Evolutionary conservation across 2,888 invertebrate species (phyloP), one percentile per base, ranked within the genome.

Genomic region (Acanthacorydalis orientalis): DNA sequence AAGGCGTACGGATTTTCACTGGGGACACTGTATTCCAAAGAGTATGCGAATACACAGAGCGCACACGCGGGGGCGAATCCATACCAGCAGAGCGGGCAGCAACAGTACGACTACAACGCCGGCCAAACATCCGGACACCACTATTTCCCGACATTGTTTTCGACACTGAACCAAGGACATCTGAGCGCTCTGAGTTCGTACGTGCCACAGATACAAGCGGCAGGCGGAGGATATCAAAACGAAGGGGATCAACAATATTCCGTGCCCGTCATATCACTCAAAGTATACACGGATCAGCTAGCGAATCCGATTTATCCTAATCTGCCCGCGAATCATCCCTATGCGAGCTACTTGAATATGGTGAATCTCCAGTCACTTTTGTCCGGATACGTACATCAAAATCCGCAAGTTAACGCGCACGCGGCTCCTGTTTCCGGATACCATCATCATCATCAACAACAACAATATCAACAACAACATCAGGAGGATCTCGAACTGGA

Each of bases 241-340:
- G 14, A 32, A 16, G 57, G 63, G 9, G 65, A 68, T 39, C 64
- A 52, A 37, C 52, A 55, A 7, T 51, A 67, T 55, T 69, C 73
- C 2, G 71, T 76, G 6, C 77, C 77, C 7, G 75, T 77, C 11
- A 63, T 76, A 51, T 72, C 76, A 15, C 56, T 77, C 37, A 67
- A 74, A 57, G 69, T 77, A 35, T 74, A 73, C 40, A 74, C 73
- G 49, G 73, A 73, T 6, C 75, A 73, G 48, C 56, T 77, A 1
- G 65, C 64, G 43, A 72, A 71, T 55, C 70, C 73, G 1, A 54
- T 76, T 1, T 74, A 75, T 56, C 69, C 76, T 1, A 72, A 74
- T 54, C 57, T 75, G 48, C 75, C 75, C 1, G 65, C 70, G 38
- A 68, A 67, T 52, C 72, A 75, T 56, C 74, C 74, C 1, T 59